These are phyloP conservation scores for Vulpes lagopus DNA, from an alignment of 2,113 vertebrate genomes.

Conservation along the genomic window DNA sequence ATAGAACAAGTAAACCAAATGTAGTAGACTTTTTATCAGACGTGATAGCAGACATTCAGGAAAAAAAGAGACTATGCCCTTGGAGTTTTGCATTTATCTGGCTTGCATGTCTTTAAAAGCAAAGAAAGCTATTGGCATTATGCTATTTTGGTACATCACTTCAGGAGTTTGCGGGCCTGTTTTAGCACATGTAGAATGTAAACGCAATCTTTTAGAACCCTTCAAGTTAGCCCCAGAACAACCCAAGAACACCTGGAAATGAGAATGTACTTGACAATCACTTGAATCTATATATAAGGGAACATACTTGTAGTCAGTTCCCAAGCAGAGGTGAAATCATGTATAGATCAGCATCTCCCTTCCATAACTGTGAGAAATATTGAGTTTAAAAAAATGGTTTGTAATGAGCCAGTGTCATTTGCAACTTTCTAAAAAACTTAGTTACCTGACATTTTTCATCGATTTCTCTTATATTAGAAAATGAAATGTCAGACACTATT, in stretches of 20 bases:
- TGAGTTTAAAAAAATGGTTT: slow-evolving; percentile 80
- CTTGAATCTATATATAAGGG: slow-evolving; percentile 23
- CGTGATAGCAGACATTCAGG: slow-evolving; percentile 11
- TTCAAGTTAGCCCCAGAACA: not conserved
- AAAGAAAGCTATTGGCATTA: not conserved
- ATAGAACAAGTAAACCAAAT: slow-evolving; percentile 32
- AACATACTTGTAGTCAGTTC: slow-evolving; percentile 69
- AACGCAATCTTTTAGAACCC: not conserved
- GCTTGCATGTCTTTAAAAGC: slow-evolving; percentile 23
- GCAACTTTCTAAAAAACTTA: slow-evolving; percentile 84
- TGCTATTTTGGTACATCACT: not conserved
- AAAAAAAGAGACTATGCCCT: not conserved
- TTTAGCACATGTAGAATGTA: not conserved
- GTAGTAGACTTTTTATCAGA: slow-evolving; percentile 31
- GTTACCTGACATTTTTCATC: slow-evolving; percentile 84
- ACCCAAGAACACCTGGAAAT: not conserved
- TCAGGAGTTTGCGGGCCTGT: not conserved
- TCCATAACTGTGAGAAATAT: slow-evolving; percentile 77
- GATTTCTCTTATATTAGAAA: slow-evolving; percentile 86
- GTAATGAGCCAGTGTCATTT: slow-evolving; percentile 82
- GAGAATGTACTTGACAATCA: not conserved
- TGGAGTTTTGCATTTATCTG: not conserved
- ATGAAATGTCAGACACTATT: slow-evolving; percentile 86
- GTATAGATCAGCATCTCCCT: slow-evolving; percentile 76
- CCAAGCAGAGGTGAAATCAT: slow-evolving; percentile 59